phyloP scores from a whole-genome alignment of 2,797 vertebrate genomes.

The Naso thynnoides region DNA sequence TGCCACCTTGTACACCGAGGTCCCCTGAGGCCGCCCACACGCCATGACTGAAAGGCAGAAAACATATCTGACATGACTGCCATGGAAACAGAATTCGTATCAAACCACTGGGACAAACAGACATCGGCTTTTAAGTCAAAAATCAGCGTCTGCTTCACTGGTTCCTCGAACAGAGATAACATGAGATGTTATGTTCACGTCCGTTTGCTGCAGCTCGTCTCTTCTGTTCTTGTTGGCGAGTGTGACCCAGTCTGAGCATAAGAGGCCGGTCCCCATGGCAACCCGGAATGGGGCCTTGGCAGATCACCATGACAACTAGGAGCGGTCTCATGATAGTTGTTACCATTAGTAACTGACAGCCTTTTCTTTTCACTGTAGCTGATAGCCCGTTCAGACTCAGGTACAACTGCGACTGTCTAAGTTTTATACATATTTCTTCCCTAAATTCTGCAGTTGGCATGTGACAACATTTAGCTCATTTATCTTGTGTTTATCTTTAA shows the following conservation, averaged over 20 bases:
- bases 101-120: background rate
- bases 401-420: background rate
- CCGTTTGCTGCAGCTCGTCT: background rate
- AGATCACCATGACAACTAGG: conserved; percentile 77
- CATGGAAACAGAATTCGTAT: conserved; percentile 3
- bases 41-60: conserved; percentile 88
- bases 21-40: conserved; percentile 94
- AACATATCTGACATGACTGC: background rate
- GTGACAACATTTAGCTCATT: background rate
- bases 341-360: conserved; percentile 32
- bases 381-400: background rate
- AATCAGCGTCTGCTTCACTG: background rate
- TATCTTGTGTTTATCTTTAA: background rate
- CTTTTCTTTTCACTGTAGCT: conserved; percentile 30
- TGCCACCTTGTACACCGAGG: conserved; percentile 94
- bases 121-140: background rate
- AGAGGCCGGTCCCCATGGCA: conserved; percentile 69
- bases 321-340: conserved; percentile 53
- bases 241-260: conserved; percentile 48
- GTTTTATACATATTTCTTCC: too few species aligned
- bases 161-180: background rate
- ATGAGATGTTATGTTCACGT: background rate
- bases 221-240: conserved; percentile 16
- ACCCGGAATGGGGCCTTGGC: conserved; percentile 60
- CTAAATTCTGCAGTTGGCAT: too few species aligned